A percentile compares a stretch with the other conserved stretches of the same genome.
Conservation (phyloP, 2,888 invertebrate genomes). For the Drosophila melanocephala region DNA sequence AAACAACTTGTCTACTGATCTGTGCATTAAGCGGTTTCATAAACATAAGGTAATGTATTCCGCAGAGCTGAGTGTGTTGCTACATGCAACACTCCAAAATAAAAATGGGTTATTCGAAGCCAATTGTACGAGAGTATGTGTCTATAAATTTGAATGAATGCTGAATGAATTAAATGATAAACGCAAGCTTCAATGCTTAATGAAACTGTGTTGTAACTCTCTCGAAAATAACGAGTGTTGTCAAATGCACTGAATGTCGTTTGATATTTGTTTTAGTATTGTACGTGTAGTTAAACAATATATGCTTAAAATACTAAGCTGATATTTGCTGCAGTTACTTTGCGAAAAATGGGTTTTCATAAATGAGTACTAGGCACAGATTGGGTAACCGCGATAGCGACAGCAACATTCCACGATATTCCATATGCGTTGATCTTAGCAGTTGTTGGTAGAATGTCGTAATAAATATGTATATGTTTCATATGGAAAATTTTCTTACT, state of each 20-base stretch:
- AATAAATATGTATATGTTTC: slow-evolving; percentile 22
- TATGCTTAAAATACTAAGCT: slow-evolving; percentile 57
- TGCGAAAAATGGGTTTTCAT: slow-evolving; percentile 49
- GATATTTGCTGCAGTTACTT: slow-evolving; percentile 33
- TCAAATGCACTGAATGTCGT: slow-evolving; percentile 63
- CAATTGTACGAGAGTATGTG: slow-evolving; percentile 48
- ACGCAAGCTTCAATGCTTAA: slow-evolving; percentile 63
- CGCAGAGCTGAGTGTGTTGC: slow-evolving; percentile 50
- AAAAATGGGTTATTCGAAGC: slow-evolving; percentile 49
- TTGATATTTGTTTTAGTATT: slow-evolving; percentile 43
- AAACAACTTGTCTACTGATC: slow-evolving; percentile 65
- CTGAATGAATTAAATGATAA: slow-evolving; percentile 50
- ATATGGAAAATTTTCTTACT: slow-evolving; percentile 41
- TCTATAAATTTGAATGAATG: slow-evolving; percentile 31
- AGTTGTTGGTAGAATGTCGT: slow-evolving; percentile 47
- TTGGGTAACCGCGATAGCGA: slow-evolving; percentile 86
- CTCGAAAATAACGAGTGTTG: slow-evolving; percentile 36
- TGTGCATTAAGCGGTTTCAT: slow-evolving; percentile 60
- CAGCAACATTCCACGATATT: slow-evolving; percentile 86
- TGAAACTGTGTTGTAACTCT: slow-evolving; percentile 41
- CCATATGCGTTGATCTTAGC: slow-evolving; percentile 77
- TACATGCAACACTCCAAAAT: slow-evolving; percentile 28
- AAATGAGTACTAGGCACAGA: slow-evolving; percentile 85
- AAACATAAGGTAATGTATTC: slow-evolving; percentile 54
- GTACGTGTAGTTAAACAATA: slow-evolving; percentile 35